Base-by-base conservation (phyloP, 2,888 invertebrate species). In the Aplocera efformata region DNA sequence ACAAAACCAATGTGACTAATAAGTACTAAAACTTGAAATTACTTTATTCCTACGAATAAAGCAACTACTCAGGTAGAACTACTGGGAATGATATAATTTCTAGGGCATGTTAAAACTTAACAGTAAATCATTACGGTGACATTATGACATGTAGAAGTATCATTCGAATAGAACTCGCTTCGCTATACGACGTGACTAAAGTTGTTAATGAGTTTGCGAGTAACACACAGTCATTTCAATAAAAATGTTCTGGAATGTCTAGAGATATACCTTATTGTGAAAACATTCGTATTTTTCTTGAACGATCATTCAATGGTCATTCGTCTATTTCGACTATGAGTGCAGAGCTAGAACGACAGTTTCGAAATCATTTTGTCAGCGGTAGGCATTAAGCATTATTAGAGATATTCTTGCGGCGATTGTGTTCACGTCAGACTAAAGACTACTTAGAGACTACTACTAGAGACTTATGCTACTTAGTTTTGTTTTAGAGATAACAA, bases 141-240 rank as follows among this genome's bases (percentile, higher is more conserved):
- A 65, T 68, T 77, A 74, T 75, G 75, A 78, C 72, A 72, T 60
- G 67, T 65, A 63, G 64, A 75, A 64, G 72, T 77, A 77, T 74
- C 66, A 65, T 51, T 53, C 63, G 66, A 63, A 69, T 67, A 76
- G 76, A 73, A 73, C 74, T 76, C 70, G 80, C 75, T 68, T 73
- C 60, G 69, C 66, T 58, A 54, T 43, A 51, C 58, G 58, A 82
- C 85, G 84, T 82, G 84, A 82, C 73, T 67, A 47, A 81, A 50
- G 45, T 79, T 53, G 47, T 38, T 64, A 71, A 77, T 67, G 57
- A 55, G 57, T 61, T 66, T 63, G 58, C 53, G 64, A 62, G 60
- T 59, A 59, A 52, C 56, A 60, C 55, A 55, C 56, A 47, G 61
- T 53, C 61, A 64, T 62, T 63, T 59, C 49, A 63, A 58, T 59